Conservation (phyloP, 2,113 vertebrate species). For the Cryptomyrus ogoouensis region DNA sequence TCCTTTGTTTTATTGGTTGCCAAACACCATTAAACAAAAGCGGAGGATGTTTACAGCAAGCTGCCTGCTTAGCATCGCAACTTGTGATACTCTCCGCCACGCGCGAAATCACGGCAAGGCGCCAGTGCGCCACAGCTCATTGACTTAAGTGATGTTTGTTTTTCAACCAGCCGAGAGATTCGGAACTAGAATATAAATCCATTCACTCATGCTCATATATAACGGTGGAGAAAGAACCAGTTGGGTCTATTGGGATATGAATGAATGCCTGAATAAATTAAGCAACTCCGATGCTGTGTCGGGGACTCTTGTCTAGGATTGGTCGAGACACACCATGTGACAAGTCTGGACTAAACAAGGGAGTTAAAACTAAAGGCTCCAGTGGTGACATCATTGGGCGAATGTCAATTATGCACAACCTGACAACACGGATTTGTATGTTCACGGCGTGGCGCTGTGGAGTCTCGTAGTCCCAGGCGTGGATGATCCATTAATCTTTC, state of each 20-base stretch:
- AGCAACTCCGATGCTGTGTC: not conserved
- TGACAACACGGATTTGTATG: not conserved
- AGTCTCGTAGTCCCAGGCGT: not conserved
- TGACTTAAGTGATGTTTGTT: not conserved
- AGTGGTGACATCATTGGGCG: not conserved
- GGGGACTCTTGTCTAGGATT: not conserved
- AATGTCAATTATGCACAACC: not conserved
- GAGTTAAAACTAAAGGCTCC: not conserved
- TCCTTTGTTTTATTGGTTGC: not conserved
- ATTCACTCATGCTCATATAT: not conserved
- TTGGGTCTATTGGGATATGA: not conserved
- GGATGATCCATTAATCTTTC: not conserved
- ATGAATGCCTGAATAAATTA: not conserved
- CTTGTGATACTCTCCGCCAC: not conserved
- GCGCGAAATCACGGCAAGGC: not conserved
- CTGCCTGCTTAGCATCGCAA: not conserved
- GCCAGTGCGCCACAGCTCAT: not conserved
- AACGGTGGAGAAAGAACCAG: not conserved
- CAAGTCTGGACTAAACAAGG: not conserved
- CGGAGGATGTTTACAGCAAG: slow-evolving; percentile 9
- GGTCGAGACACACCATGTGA: not conserved
- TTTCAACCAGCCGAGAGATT: not conserved
- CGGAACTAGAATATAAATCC: not conserved
- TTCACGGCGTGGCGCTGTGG: not conserved
- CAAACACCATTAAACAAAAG: not conserved